A percentile compares a stretch with the other conserved stretches of the same genome.
These are phyloP conservation scores for Lathamus discolor DNA, from an alignment of 2,113 vertebrate genomes.

Conservation along the genomic window DNA sequence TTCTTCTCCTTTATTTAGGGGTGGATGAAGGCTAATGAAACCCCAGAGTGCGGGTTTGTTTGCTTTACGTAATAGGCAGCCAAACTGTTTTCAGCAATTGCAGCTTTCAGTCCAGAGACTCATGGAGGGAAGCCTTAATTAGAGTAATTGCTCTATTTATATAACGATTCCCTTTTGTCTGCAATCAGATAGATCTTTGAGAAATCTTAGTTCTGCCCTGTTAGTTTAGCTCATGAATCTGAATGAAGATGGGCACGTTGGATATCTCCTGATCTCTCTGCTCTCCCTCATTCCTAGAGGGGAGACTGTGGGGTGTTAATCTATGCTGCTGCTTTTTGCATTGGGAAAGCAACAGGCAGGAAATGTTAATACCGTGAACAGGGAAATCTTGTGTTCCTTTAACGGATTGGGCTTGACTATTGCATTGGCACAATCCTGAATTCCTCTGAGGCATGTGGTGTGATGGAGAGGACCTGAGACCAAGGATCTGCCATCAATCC, in stretches of 20 bases:
- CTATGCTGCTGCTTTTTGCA: not conserved
- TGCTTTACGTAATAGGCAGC: slow-evolving; percentile 49
- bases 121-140: slow-evolving; percentile 62
- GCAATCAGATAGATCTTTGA: slow-evolving; percentile 62
- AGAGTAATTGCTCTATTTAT: slow-evolving; percentile 73
- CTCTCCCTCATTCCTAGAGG: not conserved
- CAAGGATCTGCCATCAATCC: not conserved
- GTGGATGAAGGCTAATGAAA: slow-evolving; percentile 43
- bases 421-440: not conserved
- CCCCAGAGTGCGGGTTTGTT: not conserved
- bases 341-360: not conserved
- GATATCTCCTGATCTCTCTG: not conserved
- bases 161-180: slow-evolving; percentile 57
- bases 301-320: not conserved
- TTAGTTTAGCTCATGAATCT: slow-evolving; percentile 53
- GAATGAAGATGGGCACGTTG: not conserved
- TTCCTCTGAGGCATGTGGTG: rapidly evolving
- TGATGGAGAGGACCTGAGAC: not conserved
- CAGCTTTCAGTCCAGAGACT: slow-evolving; percentile 19
- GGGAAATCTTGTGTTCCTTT: not conserved
- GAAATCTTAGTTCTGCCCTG: slow-evolving; percentile 53
- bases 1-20: slow-evolving; percentile 41
- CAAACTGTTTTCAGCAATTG: slow-evolving; percentile 37
- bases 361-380: not conserved
- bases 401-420: not conserved